Evolutionary conservation across 2,113 vertebrate species (phyloP), one percentile per base, ranked within the genome.

Genomic region (Cyanoramphus novaezelandiae): DNA sequence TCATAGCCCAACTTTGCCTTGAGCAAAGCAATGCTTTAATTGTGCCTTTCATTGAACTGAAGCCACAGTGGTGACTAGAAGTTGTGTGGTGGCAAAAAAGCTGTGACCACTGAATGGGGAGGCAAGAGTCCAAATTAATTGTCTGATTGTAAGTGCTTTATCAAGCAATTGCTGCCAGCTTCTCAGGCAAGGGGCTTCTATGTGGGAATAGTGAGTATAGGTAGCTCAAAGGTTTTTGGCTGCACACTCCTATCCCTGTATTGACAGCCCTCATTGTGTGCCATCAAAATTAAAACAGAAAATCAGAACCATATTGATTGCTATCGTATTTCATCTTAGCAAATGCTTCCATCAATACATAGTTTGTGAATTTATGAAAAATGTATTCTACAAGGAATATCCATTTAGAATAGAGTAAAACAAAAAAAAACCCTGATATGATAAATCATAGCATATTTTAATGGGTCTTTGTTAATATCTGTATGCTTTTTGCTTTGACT

Each of bases 291-390:
- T 53, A 47, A 75, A 80, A 33, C 28, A 24, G 27, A 39, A 76
- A 81, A 75, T 2, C 2, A 43, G 25, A 84, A 49, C n/a, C 3
- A 0, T 63, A 46, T 53, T 13, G 68, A 2, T 17, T 72, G 39
- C 35, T 43, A 63, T 60, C 3, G 8, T 2, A 27, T 60, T 69
- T 55, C 1, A 1, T 55, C 67, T 64, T 60, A 60, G 49, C 17
- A 53, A 88, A 39, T 52, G 49, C 16, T 87, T 76, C 53, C 20
- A 53, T 76, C 47, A 64, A 8, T n/a, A 24, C 28, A 4, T 24
- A 49, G 29, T 53, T 86, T 35, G 31, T 46, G 16, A 77, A 29
- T 74, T 81, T 7, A 25, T 39, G 23, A 85, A 78, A 60, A 55
- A 29, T 9, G 62, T 74, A 7, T 67, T 52, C 29, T 65, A 24